phyloP scores from a whole-genome alignment of 1,140 invertebrate species.

The Diploscapter pachys region DNA sequence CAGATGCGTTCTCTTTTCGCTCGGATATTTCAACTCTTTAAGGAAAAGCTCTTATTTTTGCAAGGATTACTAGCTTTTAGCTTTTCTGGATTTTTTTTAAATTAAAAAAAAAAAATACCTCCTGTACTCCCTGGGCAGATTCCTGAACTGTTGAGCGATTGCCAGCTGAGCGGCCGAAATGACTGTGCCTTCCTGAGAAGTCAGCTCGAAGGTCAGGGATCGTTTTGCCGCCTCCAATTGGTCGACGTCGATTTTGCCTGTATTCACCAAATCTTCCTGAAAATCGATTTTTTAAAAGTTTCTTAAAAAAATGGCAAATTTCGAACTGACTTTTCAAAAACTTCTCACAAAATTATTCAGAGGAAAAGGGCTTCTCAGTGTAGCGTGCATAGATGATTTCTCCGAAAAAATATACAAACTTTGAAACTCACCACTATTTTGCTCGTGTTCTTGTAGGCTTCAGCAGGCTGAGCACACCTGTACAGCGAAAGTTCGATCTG shows the following conservation, averaged over 20 bases:
- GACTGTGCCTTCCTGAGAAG: slow-evolving; percentile 75
- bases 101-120: slow-evolving; percentile 61
- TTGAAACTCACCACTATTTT: slow-evolving; percentile 69
- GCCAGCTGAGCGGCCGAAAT: slow-evolving; percentile 71
- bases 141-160: slow-evolving; percentile 71
- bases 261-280: slow-evolving; percentile 70
- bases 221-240: slow-evolving; percentile 78
- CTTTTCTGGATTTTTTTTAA: not conserved
- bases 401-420: not conserved
- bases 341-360: too few species aligned
- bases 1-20: too few species aligned
- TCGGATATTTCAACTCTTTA: too few species aligned
- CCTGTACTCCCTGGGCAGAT: slow-evolving; percentile 70
- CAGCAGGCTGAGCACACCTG: slow-evolving; percentile 72
- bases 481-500: slow-evolving; percentile 62
- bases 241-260: slow-evolving; percentile 69
- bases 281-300: not conserved
- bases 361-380: too few species aligned
- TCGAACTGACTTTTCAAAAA: too few species aligned
- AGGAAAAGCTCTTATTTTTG: too few species aligned
- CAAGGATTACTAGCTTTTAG: too few species aligned
- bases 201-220: slow-evolving; percentile 78
- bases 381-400: too few species aligned
- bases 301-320: not conserved
- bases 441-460: slow-evolving; percentile 74